Base-by-base conservation (phyloP, 1,140 invertebrate species). In the Hestina assimilis region DNA sequence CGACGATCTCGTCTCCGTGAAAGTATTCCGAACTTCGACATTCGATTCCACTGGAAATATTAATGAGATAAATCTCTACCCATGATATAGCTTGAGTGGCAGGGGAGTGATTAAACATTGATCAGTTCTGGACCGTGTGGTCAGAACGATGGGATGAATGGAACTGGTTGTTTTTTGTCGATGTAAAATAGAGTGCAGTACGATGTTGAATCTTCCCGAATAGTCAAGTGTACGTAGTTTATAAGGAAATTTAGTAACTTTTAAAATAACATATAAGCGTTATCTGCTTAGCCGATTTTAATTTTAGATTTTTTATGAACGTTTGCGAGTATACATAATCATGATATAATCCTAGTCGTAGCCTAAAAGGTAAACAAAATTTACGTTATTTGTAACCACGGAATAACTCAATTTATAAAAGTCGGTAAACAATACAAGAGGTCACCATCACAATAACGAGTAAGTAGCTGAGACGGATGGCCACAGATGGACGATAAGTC, bases 31-130 rank as follows among this genome's bases (percentile, higher is more conserved):
- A 72, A 74, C 63, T 79, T 66, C 40, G 63, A 66, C 53, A 69
- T 76, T 77, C 67, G 67, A 74, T 67, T 67, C 62, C 57, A 43
- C 52, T 51, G 53, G 56, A 72, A 77, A 77, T 80, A 80, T 76
- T 79, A 79, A 84, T 82, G 75, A 75, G 69, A 62, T 62, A 67
- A 77, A 79, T 77, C 77, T 66, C 70, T 15, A n/a, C 9, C 33
- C 21, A 21, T 17, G 12, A 17, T 19, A 38, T 38, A 19, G 19
- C 14, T 14, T 38, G 33, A 38, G 15, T 38, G 33, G 19, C 33
- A n/a, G 15, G 33, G 31, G 31, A 4, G 12, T 35, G 33, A 19
- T 38, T 19, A 38, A 38, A 38, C 15, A 38, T 38, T 38, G 8
- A 38, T 35, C 4, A 9, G 11, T 6, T 4, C 33, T 38, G 33